Conservation (phyloP, 2,113 vertebrate species). For the Cephalophus harveyi region DNA sequence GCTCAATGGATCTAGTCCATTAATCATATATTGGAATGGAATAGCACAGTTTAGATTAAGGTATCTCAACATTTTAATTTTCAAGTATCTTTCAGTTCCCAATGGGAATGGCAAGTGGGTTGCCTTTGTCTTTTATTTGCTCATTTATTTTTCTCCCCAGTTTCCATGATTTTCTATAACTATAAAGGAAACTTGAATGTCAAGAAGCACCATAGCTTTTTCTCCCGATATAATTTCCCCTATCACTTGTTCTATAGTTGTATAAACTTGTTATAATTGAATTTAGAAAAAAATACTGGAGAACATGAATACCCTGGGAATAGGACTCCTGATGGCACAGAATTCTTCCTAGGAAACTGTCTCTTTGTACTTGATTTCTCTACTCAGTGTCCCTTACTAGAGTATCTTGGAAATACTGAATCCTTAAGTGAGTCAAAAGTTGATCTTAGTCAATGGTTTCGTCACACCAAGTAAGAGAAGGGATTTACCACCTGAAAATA, state of each 20-base stretch:
- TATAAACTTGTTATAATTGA: not conserved
- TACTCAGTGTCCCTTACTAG: not conserved
- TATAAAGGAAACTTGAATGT: not conserved
- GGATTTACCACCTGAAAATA: constrained; percentile 60
- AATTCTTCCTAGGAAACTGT: not conserved
- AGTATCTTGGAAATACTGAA: not conserved
- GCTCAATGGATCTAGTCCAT: not conserved
- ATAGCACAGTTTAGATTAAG: not conserved
- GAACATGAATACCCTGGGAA: not conserved
- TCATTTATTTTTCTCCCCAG: not conserved
- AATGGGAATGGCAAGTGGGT: not conserved
- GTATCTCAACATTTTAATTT: not conserved
- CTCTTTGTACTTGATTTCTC: not conserved
- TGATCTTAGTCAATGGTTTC: constrained; percentile 25
- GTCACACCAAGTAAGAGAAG: constrained; percentile 51
- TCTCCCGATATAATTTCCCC: not conserved
- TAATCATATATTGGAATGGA: not conserved
- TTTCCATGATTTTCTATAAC: not conserved
- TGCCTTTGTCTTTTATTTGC: not conserved
- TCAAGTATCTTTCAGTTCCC: not conserved
- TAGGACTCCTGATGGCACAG: not conserved
- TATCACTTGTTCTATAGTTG: not conserved
- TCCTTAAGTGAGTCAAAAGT: constrained; percentile 12
- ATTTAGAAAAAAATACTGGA: not conserved
- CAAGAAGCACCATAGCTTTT: not conserved